These are phyloP conservation scores for Propithecus coquereli DNA, from an alignment of 2,113 vertebrate genomes.

Conservation along the genomic window DNA sequence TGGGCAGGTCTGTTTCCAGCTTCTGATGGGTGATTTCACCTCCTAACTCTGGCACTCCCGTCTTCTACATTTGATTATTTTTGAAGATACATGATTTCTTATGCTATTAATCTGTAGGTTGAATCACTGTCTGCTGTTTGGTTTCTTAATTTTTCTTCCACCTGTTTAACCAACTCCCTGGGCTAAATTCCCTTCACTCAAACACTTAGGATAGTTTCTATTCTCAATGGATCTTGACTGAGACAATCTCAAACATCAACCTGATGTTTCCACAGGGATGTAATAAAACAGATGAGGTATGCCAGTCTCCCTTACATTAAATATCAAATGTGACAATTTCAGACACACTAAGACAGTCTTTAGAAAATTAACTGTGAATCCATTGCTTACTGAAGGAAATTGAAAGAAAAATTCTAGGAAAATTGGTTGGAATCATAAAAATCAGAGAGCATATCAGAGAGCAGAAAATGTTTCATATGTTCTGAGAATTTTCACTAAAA, in stretches of 20 bases:
- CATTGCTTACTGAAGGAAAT: constrained; percentile 22
- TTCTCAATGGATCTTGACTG: constrained; percentile 1
- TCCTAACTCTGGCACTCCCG: neutral
- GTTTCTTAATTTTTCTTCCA: constrained; percentile 27
- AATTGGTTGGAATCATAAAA: neutral
- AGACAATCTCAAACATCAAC: constrained; percentile 25
- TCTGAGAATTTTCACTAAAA: constrained; percentile 17
- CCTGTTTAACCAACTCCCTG: neutral
- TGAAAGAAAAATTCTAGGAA: constrained; percentile 38
- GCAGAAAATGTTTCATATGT: neutral
- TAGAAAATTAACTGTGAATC: constrained; percentile 57
- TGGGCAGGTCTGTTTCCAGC: neutral
- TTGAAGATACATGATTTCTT: neutral
- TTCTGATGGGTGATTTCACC: neutral
- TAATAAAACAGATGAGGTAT: constrained; percentile 42
- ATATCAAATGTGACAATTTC: constrained; percentile 51
- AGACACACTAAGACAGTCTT: neutral
- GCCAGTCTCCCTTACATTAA: neutral
- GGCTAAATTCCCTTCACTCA: constrained; percentile 25
- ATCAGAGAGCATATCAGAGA: neutral
- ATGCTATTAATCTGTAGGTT: neutral
- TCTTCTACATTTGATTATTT: neutral
- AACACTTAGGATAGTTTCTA: constrained; percentile 20
- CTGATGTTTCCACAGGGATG: constrained; percentile 48
- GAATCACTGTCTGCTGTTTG: neutral